Evolutionary conservation across 2,888 invertebrate species (phyloP).

Genomic region (Heteromyza rotundicornis): DNA sequence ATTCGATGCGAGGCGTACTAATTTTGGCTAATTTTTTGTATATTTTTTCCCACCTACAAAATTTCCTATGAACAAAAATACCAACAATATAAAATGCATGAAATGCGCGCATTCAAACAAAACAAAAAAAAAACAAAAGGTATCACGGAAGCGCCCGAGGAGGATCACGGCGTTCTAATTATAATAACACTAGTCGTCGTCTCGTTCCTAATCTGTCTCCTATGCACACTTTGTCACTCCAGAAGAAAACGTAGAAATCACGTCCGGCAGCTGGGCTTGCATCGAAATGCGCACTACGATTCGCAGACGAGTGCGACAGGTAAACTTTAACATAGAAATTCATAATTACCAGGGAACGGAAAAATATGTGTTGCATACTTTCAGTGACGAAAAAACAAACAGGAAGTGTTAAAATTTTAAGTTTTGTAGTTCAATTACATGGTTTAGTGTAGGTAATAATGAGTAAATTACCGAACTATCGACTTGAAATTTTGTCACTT

Average conservation of each 20-base stretch:
- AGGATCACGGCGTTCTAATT: constrained; percentile 64
- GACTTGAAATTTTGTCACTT: no score
- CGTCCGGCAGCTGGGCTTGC: constrained; percentile 61
- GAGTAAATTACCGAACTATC: no score
- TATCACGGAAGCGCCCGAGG: constrained; percentile 63
- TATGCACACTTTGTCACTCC: constrained; percentile 65
- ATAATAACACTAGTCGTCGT: constrained; percentile 63
- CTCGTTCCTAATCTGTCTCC: constrained; percentile 65
- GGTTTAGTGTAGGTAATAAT: no score
- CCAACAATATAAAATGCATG: background rate
- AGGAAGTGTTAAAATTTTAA: no score
- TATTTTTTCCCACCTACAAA: background rate
- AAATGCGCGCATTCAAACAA: constrained; percentile 3
- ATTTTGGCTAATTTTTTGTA: background rate
- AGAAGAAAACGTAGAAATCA: constrained; percentile 64
- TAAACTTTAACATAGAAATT: constrained; percentile 34
- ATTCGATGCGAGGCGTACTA: no score
- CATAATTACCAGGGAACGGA: background rate
- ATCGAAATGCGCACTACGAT: constrained; percentile 63
- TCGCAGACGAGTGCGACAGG: constrained; percentile 64
- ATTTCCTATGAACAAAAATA: constrained; percentile 8
- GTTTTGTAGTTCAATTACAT: no score
- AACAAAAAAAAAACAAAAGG: constrained; percentile 51
- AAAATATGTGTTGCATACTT: no score
- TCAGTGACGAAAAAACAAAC: no score